These are phyloP conservation scores for Psittacula derbiana DNA, from an alignment of 2,797 vertebrate species.

Conservation along the genomic window DNA sequence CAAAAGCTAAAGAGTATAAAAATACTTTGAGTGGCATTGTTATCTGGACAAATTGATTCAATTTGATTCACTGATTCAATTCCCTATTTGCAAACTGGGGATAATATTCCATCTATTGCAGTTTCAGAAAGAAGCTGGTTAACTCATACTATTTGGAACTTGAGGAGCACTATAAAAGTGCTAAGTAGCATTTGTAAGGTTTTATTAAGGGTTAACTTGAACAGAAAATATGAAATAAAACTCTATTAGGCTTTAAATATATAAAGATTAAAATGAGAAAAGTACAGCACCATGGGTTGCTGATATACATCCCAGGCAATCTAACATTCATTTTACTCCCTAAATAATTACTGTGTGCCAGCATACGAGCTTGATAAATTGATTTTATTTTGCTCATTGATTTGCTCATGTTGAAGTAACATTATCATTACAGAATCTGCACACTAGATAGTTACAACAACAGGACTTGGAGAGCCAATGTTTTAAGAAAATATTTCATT, in stretches of 20 bases:
- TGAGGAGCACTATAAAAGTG: background rate
- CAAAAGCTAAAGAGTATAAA: background rate
- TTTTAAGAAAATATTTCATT: slow-evolving; percentile 37
- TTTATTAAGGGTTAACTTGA: background rate
- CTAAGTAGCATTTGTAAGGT: background rate
- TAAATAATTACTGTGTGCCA: slow-evolving; percentile 27
- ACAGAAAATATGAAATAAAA: background rate
- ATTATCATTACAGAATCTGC: slow-evolving; percentile 42
- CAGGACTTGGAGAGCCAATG: background rate
- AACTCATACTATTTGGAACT: background rate
- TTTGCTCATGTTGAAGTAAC: slow-evolving; percentile 28
- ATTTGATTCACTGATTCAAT: background rate
- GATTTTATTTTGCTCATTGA: slow-evolving; percentile 58
- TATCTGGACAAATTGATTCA: background rate
- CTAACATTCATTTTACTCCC: slow-evolving; percentile 1
- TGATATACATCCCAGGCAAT: slow-evolving; percentile 17
- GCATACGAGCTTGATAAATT: slow-evolving; percentile 42
- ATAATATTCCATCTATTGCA: background rate
- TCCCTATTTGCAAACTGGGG: background rate
- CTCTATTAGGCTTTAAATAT: background rate
- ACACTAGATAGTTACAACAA: slow-evolving; percentile 14
- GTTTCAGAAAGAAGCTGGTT: background rate
- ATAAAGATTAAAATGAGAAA: slow-evolving; percentile 34
- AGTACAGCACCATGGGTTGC: background rate
- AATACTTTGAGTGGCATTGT: background rate